phyloP scores from a whole-genome alignment of 1,140 invertebrate genomes.

The Drosophila kepulauana region DNA sequence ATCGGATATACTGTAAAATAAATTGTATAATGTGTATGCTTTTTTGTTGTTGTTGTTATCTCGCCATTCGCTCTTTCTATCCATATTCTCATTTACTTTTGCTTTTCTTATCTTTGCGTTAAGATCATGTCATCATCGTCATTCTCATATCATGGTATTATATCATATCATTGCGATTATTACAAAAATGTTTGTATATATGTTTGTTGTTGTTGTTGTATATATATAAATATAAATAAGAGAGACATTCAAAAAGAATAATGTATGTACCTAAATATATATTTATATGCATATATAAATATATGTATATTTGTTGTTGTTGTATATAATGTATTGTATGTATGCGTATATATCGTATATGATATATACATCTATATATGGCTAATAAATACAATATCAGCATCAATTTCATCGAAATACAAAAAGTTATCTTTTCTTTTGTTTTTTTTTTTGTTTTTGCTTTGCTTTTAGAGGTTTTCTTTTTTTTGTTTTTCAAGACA shows the following conservation, averaged over 20 bases:
- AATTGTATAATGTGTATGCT: slow-evolving; percentile 78
- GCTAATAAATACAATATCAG: slow-evolving; percentile 41
- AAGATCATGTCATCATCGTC: slow-evolving; percentile 17
- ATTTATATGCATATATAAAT: slow-evolving; percentile 35
- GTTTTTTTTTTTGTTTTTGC: neutral
- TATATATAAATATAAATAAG: slow-evolving; percentile 63
- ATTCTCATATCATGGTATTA: slow-evolving; percentile 9
- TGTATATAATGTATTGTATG: slow-evolving; percentile 46
- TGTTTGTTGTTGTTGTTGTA: slow-evolving; percentile 28
- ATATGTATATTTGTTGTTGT: slow-evolving; percentile 34
- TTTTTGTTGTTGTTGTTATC: slow-evolving; percentile 30
- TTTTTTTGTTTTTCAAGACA: too few species aligned
- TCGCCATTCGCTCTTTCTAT: slow-evolving; percentile 21
- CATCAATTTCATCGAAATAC: slow-evolving; percentile 18
- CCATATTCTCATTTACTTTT: neutral
- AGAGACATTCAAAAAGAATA: slow-evolving; percentile 67
- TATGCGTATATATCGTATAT: slow-evolving; percentile 29
- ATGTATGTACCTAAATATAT: slow-evolving; percentile 40
- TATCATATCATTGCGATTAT: slow-evolving; percentile 33
- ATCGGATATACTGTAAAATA: slow-evolving; percentile 80
- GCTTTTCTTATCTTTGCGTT: neutral
- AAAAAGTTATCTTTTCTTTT: slow-evolving; percentile 4
- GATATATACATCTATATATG: slow-evolving; percentile 39
- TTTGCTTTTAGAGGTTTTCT: neutral
- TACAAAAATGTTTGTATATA: slow-evolving; percentile 40